These are phyloP conservation scores for Xyliphius kryptos DNA, from an alignment of 2,113 vertebrate genomes.

Conservation along the genomic window DNA sequence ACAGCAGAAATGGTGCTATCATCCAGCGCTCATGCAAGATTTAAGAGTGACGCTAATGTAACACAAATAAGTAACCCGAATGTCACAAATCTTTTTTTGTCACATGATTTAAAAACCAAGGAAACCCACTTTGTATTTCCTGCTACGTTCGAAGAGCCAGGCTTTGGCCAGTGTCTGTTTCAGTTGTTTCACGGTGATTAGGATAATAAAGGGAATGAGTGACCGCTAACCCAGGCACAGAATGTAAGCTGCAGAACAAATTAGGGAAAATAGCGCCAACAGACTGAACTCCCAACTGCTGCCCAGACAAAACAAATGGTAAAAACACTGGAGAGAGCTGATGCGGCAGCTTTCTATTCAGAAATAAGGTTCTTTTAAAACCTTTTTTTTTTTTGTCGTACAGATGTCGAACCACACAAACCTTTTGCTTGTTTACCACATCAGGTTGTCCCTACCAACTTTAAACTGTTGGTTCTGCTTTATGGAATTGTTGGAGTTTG, in stretches of 20 bases:
- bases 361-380: too few species aligned
- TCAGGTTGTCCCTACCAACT: too few species aligned
- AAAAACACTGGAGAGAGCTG: not conserved
- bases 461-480: too few species aligned
- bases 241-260: conserved; percentile 45
- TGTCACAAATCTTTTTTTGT: not conserved
- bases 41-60: conserved; percentile 4
- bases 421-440: too few species aligned
- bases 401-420: too few species aligned
- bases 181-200: conserved; percentile 54
- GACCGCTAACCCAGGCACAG: conserved; percentile 35
- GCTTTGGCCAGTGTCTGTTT: conserved; percentile 22
- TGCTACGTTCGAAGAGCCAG: conserved; percentile 1
- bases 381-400: too few species aligned
- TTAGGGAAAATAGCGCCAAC: conserved; percentile 39
- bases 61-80: too few species aligned
- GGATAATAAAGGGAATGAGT: conserved; percentile 46
- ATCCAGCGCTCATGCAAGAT: not conserved
- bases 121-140: not conserved
- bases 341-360: too few species aligned
- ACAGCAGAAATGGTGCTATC: not conserved
- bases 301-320: not conserved
- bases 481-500: too few species aligned
- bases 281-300: conserved; percentile 24
- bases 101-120: not conserved